Conservation (phyloP, 2,113 vertebrate genomes). For the Dicaeum eximium region DNA sequence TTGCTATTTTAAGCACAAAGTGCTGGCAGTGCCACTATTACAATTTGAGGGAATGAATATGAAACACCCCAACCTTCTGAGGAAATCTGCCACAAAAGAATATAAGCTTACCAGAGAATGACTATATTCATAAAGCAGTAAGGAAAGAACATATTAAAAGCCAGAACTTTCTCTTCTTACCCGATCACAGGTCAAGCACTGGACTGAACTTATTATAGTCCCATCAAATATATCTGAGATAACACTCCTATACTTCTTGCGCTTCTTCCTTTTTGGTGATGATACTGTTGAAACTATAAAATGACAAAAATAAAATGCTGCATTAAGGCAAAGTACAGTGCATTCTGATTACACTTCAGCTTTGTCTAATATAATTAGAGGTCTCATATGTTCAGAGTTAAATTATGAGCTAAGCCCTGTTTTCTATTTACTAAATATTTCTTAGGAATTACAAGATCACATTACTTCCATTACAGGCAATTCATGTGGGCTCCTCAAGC, state of each 20-base stretch:
- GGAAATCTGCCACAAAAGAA: not conserved
- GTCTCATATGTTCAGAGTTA: not conserved
- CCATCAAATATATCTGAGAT: slow-evolving; percentile 98
- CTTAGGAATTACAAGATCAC: not conserved
- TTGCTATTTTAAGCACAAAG: not conserved
- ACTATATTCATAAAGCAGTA: not conserved
- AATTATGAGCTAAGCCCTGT: not conserved
- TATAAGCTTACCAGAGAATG: not conserved
- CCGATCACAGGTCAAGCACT: slow-evolving; percentile 96
- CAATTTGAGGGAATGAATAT: not conserved
- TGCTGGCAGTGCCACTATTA: not conserved
- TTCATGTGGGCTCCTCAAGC: not conserved
- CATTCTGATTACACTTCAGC: not conserved
- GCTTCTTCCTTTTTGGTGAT: slow-evolving; percentile 87
- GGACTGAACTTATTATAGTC: slow-evolving; percentile 95
- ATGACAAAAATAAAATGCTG: not conserved
- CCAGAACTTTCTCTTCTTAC: slow-evolving; percentile 50
- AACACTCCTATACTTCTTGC: slow-evolving; percentile 92
- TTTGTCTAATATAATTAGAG: not conserved
- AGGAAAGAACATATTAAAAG: not conserved
- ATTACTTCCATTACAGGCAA: not conserved
- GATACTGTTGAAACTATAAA: slow-evolving; percentile 70
- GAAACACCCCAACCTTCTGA: not conserved
- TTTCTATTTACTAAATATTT: not conserved
- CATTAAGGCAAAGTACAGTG: not conserved